phyloP scores from a whole-genome alignment of 1,140 invertebrate species.

The Drosophila eugracilis region DNA sequence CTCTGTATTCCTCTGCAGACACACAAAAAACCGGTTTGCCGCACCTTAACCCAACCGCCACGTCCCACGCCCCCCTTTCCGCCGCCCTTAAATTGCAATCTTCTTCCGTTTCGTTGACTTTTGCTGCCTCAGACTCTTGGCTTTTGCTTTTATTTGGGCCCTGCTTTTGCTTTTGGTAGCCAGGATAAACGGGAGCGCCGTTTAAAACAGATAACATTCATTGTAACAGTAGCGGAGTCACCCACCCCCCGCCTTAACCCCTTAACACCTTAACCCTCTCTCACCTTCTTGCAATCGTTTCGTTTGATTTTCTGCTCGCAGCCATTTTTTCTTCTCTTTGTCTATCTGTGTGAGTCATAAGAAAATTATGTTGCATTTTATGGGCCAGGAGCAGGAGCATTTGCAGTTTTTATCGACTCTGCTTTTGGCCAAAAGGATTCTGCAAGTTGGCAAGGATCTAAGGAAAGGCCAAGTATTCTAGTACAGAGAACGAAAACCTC shows the following conservation, averaged over 20 bases:
- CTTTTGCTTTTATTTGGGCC: slow-evolving; percentile 36
- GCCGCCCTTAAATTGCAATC: slow-evolving; percentile 74
- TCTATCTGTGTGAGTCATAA: slow-evolving; percentile 72
- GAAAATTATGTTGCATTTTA: slow-evolving; percentile 83
- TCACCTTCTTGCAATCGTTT: slow-evolving; percentile 33
- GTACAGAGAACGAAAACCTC: slow-evolving; percentile 6
- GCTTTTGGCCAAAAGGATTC: slow-evolving; percentile 36
- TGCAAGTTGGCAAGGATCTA: slow-evolving; percentile 38
- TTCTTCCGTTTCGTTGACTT: slow-evolving; percentile 80
- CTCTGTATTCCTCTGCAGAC: slow-evolving; percentile 38
- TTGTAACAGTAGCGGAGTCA: slow-evolving; percentile 53
- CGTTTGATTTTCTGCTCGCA: slow-evolving; percentile 26
- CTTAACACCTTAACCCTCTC: slow-evolving; percentile 13
- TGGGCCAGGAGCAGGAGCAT: slow-evolving; percentile 39
- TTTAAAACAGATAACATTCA: slow-evolving; percentile 81
- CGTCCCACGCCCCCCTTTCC: not conserved
- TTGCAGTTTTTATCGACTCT: slow-evolving; percentile 72
- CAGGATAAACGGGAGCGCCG: slow-evolving; percentile 72
- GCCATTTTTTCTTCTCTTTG: slow-evolving; percentile 11
- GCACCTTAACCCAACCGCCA: slow-evolving; percentile 48
- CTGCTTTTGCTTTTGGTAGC: slow-evolving; percentile 22
- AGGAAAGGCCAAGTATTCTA: slow-evolving; percentile 9
- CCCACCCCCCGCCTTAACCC: slow-evolving; percentile 2
- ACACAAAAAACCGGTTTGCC: slow-evolving; percentile 65
- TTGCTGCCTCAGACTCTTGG: slow-evolving; percentile 58